Evolutionary conservation across 2,888 invertebrate species (phyloP), one percentile per base, ranked within the genome.

Genomic region (Clivina fossor): DNA sequence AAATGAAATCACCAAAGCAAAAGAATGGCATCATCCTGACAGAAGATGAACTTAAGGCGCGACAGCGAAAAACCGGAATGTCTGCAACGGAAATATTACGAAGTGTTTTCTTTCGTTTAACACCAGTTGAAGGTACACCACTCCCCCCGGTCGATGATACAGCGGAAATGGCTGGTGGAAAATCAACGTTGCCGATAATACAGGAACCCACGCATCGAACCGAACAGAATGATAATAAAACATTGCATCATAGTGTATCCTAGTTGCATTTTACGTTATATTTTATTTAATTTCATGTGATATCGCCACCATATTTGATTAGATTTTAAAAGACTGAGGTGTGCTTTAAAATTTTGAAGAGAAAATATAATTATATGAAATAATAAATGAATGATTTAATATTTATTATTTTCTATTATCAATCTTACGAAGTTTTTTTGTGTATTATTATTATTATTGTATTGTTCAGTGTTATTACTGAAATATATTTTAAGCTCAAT

Each of bases 71-170:
- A 40, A 74, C 75, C 59, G 74, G 75, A 47, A 68, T 74, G 15
- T 71, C 78, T 2, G 77, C 78, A 59, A 74, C 77, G 2, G 76
- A 78, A 26, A 71, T 76, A 55, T 63, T 79, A 56, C 72, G 77
- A 62, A 79, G 76, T 62, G 76, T 79, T 58, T 79, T 80, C 68
- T 79, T 80, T 66, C 76, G 78, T 63, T 70, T 73, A 33, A 69
- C 68, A 41, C 64, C 63, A 20, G 19, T 19, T 13, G 47, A 28
- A 15, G 44, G 26, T 7, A 24, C 4, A 24, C 26, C 26, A 24
- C 9, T 24, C 4, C 26, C 26, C 4, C 4, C 26, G 9, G 9
- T 9, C 4, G 9, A 4, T 7, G 9, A 4, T 7, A 24, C 26
- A 24, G 26, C 4, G 4, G 26, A 24, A 24, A 4, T 7, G 9